Percentiles rank a stretch among this genome's conserved stretches.
phyloP scores from a whole-genome alignment of 2,888 invertebrate species.

The Eudemis profundana region DNA sequence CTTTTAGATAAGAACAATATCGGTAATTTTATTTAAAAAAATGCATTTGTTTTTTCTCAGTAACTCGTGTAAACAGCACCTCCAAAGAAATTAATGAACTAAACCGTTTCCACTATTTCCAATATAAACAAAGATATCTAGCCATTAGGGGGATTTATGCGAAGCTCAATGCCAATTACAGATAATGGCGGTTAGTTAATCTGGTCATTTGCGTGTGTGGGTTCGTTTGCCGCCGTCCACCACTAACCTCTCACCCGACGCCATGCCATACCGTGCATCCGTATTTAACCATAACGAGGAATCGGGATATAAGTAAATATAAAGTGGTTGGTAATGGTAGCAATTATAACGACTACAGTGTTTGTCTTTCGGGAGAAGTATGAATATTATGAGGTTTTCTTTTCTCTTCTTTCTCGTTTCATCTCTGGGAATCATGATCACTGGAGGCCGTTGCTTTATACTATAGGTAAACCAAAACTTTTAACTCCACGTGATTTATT shows the following conservation, averaged over 20 bases:
- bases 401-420: too few relatives aligned
- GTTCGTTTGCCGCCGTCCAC: constrained; percentile 25
- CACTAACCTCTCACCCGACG: constrained; percentile 38
- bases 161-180: constrained; percentile 67
- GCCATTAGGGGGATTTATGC: constrained; percentile 67
- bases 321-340: not conserved
- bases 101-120: constrained; percentile 21
- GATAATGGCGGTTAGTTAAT: constrained; percentile 55
- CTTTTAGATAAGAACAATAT: too few relatives aligned
- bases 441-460: too few relatives aligned
- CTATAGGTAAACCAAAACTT: too few relatives aligned
- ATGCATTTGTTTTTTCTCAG: too few relatives aligned
- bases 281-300: not conserved
- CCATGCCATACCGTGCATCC: not conserved
- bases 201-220: constrained; percentile 36
- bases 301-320: not conserved
- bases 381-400: too few relatives aligned
- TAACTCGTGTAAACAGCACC: too few relatives aligned
- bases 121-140: constrained; percentile 61
- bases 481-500: too few relatives aligned
- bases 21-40: too few relatives aligned
- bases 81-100: not conserved
- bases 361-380: too few relatives aligned
- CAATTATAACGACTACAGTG: too few relatives aligned
- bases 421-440: too few relatives aligned